Evolutionary conservation across 2,888 invertebrate genomes (phyloP), one percentile per base, ranked within the genome.

Genomic region (Mallateleia sp.): DNA sequence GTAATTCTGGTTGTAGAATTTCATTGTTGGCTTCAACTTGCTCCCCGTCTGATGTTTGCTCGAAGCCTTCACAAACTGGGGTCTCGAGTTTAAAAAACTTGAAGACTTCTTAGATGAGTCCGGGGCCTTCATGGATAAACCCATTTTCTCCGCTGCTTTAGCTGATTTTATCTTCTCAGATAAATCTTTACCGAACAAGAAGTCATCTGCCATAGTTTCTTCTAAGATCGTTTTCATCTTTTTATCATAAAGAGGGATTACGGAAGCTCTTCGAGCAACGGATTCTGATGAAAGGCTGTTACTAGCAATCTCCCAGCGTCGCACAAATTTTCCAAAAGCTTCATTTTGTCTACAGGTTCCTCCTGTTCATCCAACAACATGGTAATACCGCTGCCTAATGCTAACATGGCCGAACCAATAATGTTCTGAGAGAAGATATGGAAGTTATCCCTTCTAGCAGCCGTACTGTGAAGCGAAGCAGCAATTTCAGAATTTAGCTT

Each of bases 401-500:
- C 50, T 8, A 32, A 50, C 20, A 67, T 5, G 6, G 50, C 67
- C 14, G 67, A 50, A 14, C 67, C 67, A 50, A 67, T 50, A 11
- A 50, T 42, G 24, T 50, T 50, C 32, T 67, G 67, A 1, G 20
- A 38, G 50, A 20, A 24, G 1, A 50, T 3, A 50, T 50, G 52
- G 20, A 20, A 67, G 8, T 42, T 50, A 50, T 67, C 67, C 20
- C 67, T 11, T 32, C 14, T 67, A 15, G 4, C 8, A 7, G 67
- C 79, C 38, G 84, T 85, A 2, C 82, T 82, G 7, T 52, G 64
- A 20, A 82, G 24, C 0, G 60, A 42, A 2, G 72, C 60, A 11
- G 28, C 47, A 22, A 89, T 64, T 60, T 89, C 81, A 9, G 78
- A 25, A 22, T 88, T 88, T 2, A 86, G n/a, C 18, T 18, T 56